Evolutionary conservation across 2,113 vertebrate genomes (phyloP).

Genomic region (Muntiacus muntjak): DNA sequence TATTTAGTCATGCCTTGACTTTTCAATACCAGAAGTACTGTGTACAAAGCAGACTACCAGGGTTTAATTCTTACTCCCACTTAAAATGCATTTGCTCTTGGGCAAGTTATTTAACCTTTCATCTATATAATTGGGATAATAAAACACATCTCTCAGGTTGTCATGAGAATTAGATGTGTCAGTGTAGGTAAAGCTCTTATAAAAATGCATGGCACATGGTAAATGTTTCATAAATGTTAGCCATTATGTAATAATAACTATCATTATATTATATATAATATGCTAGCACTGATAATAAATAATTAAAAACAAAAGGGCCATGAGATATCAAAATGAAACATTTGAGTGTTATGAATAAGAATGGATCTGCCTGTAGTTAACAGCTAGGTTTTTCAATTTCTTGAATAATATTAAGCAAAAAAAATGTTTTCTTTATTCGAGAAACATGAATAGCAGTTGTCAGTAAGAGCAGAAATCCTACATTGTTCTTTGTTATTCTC

Average conservation of each 20-base stretch:
- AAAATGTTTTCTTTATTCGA: not conserved
- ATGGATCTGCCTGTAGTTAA: not conserved
- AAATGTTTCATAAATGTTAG: conserved; percentile 15
- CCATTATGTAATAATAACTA: conserved; percentile 15
- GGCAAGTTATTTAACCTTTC: conserved; percentile 53
- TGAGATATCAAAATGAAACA: not conserved
- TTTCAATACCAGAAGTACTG: not conserved
- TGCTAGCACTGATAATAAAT: not conserved
- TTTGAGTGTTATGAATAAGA: conserved; percentile 29
- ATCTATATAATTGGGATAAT: conserved; percentile 43
- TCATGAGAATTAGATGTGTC: conserved; percentile 41
- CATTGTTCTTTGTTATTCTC: not conserved
- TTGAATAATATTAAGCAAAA: conserved; percentile 30
- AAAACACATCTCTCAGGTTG: conserved; percentile 40
- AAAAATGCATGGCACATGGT: not conserved
- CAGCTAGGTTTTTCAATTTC: not conserved
- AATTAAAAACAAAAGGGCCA: conserved; percentile 7
- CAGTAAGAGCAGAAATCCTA: not conserved
- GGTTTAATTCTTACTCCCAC: not conserved
- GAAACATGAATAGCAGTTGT: not conserved
- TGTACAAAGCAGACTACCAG: not conserved
- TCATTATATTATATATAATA: not conserved
- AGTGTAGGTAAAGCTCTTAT: conserved; percentile 20
- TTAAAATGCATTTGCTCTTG: conserved; percentile 36
- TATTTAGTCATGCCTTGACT: not conserved